Percentiles rank a stretch among this genome's conserved stretches.
Conservation (phyloP, 2,888 invertebrate genomes). For the Ornithoptera priamus region DNA sequence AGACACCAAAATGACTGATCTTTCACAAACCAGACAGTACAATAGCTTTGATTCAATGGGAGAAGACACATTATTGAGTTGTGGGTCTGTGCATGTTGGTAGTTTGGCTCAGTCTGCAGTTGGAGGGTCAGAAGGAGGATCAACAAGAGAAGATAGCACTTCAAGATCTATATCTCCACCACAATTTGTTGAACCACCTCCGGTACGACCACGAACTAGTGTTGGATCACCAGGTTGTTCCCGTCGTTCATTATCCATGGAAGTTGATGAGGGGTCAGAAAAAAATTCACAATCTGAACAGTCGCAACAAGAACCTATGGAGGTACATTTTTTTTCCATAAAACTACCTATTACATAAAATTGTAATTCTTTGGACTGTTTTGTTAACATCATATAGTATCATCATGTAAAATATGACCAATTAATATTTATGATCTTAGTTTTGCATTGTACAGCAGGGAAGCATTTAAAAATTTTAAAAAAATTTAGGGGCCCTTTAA, state of each 20-base stretch:
- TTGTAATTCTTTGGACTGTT: too few relatives aligned
- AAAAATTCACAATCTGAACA: constrained; percentile 69
- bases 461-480: too few relatives aligned
- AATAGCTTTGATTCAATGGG: constrained; percentile 76
- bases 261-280: constrained; percentile 73
- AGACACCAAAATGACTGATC: constrained; percentile 76
- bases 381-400: too few relatives aligned
- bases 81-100: constrained; percentile 68
- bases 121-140: constrained; percentile 58
- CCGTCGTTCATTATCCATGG: constrained; percentile 71
- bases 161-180: constrained; percentile 71
- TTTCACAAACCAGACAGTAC: constrained; percentile 73
- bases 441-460: too few relatives aligned
- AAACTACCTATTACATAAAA: too few relatives aligned
- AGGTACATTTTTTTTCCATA: constrained; percentile 46
- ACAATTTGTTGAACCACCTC: constrained; percentile 73
- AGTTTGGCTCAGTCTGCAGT: constrained; percentile 65
- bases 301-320: constrained; percentile 67
- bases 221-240: constrained; percentile 74
- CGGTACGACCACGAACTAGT: constrained; percentile 58
- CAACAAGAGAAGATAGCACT: constrained; percentile 67
- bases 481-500: too few relatives aligned
- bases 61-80: constrained; percentile 68
- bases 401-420: too few relatives aligned
- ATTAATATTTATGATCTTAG: too few relatives aligned